Base-by-base conservation (phyloP, 2,797 vertebrate genomes). In the Coreius guichenoti region DNA sequence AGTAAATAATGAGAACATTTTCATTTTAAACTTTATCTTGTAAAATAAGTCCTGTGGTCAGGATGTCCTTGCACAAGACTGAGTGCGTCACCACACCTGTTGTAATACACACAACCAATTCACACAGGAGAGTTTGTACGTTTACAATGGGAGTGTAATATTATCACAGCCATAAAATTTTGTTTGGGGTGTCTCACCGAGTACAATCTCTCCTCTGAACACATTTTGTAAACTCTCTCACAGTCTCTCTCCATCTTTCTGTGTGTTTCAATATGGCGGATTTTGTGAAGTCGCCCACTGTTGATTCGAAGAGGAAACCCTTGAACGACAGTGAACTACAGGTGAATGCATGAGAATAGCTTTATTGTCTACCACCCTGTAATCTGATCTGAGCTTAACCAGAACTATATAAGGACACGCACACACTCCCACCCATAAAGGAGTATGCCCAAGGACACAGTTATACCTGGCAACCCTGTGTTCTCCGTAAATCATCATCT, bases 331-430 rank as follows among this genome's bases (percentile, higher is more conserved):
- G 56, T 65, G 54, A 51, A 72, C 54, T 61, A 39, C 36, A 45
- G 76, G 54, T 70, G 39, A 85, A 72, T 73, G 21, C 67, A 80
- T 63, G 21, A 80, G 56, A 85, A 85, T 47, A 80, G 51, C 79
- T 85, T 90, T 86, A 89, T 89, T 21, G 80, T 85, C 58, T 80
- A 74, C 56, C 68, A 67, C 8, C 19, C 68, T 39, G 85, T 81
- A 82, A 88, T 90, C 67, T 74, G 75, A 85, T 82, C 72, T 78
- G 12, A 29, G 54, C 36, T 58, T 74, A 69, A 69, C 43, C 43
- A 80, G 61, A 23, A n/a, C 80, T 81, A 70, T 72, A 81, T 58
- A 39, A 58, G 80, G 73, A 78, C 26, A 70, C 61, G 69, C 74
- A 77, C 33, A 69, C 85, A 58, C 80, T 51, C 73, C 36, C 39